phyloP scores from a whole-genome alignment of 2,113 vertebrate genomes.

The Vulpes vulpes region DNA sequence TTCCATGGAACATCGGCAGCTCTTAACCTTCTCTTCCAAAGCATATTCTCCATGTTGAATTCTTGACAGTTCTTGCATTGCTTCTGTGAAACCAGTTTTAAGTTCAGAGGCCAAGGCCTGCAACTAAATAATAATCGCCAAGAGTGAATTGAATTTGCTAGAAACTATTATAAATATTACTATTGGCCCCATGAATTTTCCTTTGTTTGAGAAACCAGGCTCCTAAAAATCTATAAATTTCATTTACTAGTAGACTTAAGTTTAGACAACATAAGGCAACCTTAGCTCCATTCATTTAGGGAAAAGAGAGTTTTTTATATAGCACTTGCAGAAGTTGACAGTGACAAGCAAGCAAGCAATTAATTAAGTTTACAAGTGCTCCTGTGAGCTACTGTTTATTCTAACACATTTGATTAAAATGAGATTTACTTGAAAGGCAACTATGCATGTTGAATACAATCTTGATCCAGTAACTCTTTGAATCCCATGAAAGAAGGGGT shows the following conservation, averaged over 20 bases:
- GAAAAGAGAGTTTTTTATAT: not conserved
- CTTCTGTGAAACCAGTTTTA: slow-evolving; percentile 93
- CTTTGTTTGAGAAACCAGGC: slow-evolving; percentile 45
- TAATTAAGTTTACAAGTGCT: not conserved
- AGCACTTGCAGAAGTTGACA: not conserved
- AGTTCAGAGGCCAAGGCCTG: slow-evolving; percentile 96
- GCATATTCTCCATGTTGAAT: slow-evolving; percentile 93
- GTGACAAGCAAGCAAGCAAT: slow-evolving; percentile 26
- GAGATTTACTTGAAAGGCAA: slow-evolving; percentile 59
- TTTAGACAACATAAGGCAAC: not conserved
- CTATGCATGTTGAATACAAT: not conserved
- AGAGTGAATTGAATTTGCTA: not conserved
- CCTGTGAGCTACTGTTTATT: not conserved
- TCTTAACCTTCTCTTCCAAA: slow-evolving; percentile 94
- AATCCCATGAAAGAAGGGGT: slow-evolving; percentile 41
- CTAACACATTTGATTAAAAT: slow-evolving; percentile 13
- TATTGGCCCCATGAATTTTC: not conserved
- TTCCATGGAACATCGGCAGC: slow-evolving; percentile 93
- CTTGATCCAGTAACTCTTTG: not conserved
- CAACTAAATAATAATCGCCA: slow-evolving; percentile 87
- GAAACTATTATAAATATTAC: not conserved
- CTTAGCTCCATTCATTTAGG: not conserved
- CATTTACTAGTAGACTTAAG: not conserved
- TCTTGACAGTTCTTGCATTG: slow-evolving; percentile 92
- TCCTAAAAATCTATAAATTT: not conserved